Percentiles rank a stretch among this genome's conserved stretches.
Conservation (phyloP, 2,797 vertebrate species). For the Labeo calbasu region DNA sequence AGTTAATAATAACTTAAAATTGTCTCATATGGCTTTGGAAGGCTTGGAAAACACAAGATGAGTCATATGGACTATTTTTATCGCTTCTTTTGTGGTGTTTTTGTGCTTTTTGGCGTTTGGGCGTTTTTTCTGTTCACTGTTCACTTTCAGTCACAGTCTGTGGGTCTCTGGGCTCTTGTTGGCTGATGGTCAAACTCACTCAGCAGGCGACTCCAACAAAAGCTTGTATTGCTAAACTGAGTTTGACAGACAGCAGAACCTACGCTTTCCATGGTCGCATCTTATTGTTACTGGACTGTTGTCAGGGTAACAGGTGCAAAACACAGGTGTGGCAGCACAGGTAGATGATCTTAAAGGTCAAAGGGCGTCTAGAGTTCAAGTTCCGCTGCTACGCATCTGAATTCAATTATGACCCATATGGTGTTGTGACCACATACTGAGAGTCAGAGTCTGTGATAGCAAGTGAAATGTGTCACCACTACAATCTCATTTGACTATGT, state of each 20-base stretch:
- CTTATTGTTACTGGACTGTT: conserved; percentile 19
- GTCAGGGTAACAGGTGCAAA: conserved; percentile 42
- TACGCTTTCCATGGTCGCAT: conserved; percentile 11
- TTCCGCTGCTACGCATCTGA: conserved; percentile 17
- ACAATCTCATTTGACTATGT: not conserved
- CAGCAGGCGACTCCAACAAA: not conserved
- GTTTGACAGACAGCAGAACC: conserved; percentile 2
- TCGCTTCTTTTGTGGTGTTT: not conserved
- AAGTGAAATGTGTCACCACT: conserved; percentile 2
- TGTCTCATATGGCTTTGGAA: not conserved
- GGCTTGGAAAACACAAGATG: not conserved
- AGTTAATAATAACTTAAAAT: too few species aligned
- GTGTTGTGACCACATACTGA: not conserved
- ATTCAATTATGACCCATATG: conserved; percentile 17
- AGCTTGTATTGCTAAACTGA: not conserved
- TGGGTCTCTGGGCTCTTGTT: not conserved
- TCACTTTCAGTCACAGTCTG: not conserved
- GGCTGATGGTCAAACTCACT: not conserved
- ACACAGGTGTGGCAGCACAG: not conserved
- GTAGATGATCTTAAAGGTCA: conserved; percentile 13
- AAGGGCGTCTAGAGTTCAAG: conserved; percentile 14
- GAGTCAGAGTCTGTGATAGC: not conserved
- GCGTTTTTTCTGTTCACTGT: not conserved
- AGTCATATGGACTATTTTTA: not conserved
- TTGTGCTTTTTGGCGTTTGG: not conserved